Percentiles rank a stretch among this genome's conserved stretches.
phyloP scores from a whole-genome alignment of 2,113 vertebrate genomes.

The Oenanthe oenanthe region DNA sequence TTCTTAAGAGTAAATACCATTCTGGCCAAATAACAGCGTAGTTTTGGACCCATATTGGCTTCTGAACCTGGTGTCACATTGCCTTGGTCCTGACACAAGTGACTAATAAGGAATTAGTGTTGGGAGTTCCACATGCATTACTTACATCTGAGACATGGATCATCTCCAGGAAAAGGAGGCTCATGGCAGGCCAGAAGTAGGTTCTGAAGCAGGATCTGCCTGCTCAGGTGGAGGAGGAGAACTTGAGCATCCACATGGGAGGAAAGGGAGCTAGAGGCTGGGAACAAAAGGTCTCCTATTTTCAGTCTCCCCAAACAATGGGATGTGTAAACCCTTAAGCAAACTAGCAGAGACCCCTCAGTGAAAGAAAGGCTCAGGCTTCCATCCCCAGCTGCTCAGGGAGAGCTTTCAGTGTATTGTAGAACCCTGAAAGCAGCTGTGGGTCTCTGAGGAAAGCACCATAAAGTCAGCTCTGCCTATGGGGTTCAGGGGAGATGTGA shows the following conservation, averaged over 20 bases:
- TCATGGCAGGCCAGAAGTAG: background rate
- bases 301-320: background rate
- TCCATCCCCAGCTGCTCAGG: background rate
- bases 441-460: background rate
- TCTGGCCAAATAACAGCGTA: background rate
- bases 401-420: background rate
- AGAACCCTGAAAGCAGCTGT: background rate
- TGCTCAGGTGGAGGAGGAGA: background rate
- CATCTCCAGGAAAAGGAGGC: background rate
- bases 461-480: background rate
- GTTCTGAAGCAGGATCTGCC: background rate
- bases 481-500: background rate
- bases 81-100: background rate
- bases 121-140: rapidly evolving
- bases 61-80: background rate
- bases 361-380: background rate
- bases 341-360: background rate
- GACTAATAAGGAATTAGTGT: background rate
- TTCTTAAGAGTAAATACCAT: background rate
- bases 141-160: background rate
- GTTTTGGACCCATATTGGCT: background rate
- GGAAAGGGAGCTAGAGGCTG: background rate
- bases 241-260: background rate
- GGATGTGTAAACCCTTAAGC: background rate
- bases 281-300: background rate